Conservation (phyloP, 2,113 vertebrate genomes). For the Colius striatus region DNA sequence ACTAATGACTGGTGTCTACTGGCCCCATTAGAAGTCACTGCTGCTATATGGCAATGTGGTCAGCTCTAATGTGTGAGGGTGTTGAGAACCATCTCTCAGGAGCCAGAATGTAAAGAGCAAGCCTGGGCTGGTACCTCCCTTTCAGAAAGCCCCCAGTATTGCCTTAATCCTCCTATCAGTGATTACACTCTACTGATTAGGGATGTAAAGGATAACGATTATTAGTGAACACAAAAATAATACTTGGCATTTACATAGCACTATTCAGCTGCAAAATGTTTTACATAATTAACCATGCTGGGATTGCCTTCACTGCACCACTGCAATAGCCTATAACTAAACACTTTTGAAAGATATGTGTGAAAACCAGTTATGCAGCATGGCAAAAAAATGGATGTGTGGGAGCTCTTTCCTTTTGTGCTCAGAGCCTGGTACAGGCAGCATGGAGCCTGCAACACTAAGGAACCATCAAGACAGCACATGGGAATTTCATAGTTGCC, state of each 20-base stretch:
- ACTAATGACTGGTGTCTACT: background rate
- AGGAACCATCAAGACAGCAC: background rate
- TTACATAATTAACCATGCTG: conserved; percentile 54
- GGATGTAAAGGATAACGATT: conserved; percentile 33
- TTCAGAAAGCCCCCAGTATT: background rate
- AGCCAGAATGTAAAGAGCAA: background rate
- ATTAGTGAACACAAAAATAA: background rate
- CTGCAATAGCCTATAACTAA: background rate
- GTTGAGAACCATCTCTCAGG: background rate
- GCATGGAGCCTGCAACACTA: background rate
- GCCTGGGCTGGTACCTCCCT: background rate
- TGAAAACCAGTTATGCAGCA: background rate
- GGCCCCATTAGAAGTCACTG: background rate
- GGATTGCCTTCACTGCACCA: conserved; percentile 8
- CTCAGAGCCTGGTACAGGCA: background rate
- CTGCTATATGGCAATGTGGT: rapidly evolving
- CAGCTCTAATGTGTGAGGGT: background rate
- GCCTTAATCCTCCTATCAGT: background rate
- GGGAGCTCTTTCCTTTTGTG: background rate
- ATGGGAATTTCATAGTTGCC: background rate
- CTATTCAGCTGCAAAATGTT: conserved; percentile 31
- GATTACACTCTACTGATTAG: conserved; percentile 28
- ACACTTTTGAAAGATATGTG: background rate
- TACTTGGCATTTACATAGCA: background rate
- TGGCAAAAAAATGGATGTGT: background rate